Percentiles rank a stretch among this genome's conserved stretches.
These are phyloP conservation scores for Taxidea taxus DNA, from an alignment of 2,113 vertebrate genomes.

Conservation along the genomic window DNA sequence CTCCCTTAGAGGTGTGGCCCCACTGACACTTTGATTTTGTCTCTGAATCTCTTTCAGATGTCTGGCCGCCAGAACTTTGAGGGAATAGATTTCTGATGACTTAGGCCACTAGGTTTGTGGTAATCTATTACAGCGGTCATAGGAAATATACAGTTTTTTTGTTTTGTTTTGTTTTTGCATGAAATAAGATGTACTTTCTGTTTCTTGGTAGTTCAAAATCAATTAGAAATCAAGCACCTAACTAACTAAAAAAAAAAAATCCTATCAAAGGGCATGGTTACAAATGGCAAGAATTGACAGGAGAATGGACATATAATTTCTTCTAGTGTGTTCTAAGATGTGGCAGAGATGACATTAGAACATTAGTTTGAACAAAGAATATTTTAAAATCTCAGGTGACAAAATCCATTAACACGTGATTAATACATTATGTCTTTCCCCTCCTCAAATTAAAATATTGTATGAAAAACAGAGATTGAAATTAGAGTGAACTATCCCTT, in stretches of 20 bases:
- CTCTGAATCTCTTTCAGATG: neutral
- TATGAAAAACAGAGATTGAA: neutral
- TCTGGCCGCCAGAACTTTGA: neutral
- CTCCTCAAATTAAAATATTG: neutral
- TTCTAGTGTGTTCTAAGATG: neutral
- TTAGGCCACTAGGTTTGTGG: neutral
- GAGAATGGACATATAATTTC: neutral
- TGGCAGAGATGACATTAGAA: neutral
- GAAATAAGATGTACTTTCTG: neutral
- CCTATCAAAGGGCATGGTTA: neutral
- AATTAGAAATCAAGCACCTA: neutral
- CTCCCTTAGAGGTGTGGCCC: neutral
- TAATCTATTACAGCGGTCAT: neutral
- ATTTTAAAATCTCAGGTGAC: neutral
- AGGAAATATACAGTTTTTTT: neutral
- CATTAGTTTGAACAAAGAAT: neutral
- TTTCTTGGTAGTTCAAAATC: neutral
- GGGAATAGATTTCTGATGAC: neutral
- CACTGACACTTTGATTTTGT: neutral
- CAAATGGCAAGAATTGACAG: neutral
- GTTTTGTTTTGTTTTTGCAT: neutral
- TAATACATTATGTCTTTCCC: neutral
- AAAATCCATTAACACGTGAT: neutral
- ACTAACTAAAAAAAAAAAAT: neutral
- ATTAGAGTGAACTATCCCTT: neutral